Evolutionary conservation across 2,797 vertebrate species (phyloP).

Genomic region (Allobates femoralis): DNA sequence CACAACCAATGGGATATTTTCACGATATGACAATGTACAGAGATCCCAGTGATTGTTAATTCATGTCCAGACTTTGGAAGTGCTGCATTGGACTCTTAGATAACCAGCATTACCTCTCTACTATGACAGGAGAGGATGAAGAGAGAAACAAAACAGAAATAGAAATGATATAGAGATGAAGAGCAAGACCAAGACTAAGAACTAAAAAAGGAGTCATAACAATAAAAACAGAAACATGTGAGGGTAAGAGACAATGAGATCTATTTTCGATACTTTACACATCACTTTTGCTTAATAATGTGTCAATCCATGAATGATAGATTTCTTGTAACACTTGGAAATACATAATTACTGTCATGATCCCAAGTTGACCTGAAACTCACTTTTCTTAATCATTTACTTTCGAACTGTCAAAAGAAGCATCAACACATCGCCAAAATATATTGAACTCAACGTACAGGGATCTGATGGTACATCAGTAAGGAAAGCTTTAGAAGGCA

Average conservation of each 20-base stretch:
- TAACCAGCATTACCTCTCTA: neutral
- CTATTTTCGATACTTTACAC: neutral
- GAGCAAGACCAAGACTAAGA: too few species aligned
- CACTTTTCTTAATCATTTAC: neutral
- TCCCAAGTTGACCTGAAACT: neutral
- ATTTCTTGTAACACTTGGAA: too few species aligned
- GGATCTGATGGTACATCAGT: neutral
- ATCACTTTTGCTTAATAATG: neutral
- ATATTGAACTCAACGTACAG: neutral
- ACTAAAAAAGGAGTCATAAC: neutral
- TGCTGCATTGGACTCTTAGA: conserved; percentile 37
- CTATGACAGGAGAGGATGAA: neutral
- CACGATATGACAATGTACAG: neutral
- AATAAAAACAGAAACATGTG: neutral
- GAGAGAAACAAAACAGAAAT: too few species aligned
- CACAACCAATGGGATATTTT: conserved; percentile 2
- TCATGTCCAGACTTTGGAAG: conserved; percentile 14
- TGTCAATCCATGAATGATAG: neutral
- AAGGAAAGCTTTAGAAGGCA: neutral
- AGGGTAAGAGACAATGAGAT: neutral
- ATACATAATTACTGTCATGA: neutral
- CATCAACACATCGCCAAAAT: neutral
- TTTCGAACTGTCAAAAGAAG: neutral
- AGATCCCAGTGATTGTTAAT: conserved; percentile 6
- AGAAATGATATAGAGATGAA: neutral